Percentiles rank a stretch among this genome's conserved stretches.
Evolutionary conservation across 2,113 vertebrate genomes (phyloP).

Genomic region (Scopus umbretta): DNA sequence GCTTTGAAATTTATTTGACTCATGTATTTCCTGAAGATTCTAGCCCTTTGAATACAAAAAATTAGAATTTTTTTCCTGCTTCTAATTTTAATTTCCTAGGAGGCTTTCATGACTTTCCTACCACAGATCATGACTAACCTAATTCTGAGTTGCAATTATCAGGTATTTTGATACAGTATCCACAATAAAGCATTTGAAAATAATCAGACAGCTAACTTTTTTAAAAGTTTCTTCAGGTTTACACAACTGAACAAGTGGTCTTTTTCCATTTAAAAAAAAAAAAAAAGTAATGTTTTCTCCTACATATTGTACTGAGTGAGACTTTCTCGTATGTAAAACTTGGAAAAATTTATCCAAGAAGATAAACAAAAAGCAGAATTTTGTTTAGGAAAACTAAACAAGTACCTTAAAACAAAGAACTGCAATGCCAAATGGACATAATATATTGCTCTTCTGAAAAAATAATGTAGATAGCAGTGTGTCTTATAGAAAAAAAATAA

Average conservation of each 20-base stretch:
- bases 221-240: background rate
- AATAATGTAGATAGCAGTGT: background rate
- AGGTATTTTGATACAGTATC: background rate
- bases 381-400: background rate
- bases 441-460: background rate
- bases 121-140: fast-evolving
- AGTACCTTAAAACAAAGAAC: background rate
- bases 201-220: background rate
- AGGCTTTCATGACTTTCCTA: background rate
- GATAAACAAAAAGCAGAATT: background rate
- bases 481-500: background rate
- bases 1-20: background rate
- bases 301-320: background rate
- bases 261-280: background rate
- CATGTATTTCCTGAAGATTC: background rate
- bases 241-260: fast-evolving
- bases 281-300: background rate
- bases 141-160: background rate
- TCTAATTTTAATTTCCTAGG: background rate
- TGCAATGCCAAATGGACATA: background rate
- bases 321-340: background rate
- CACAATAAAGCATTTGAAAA: background rate
- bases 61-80: background rate
- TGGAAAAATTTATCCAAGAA: background rate
- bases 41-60: background rate